A percentile compares a stretch with the other conserved stretches of the same genome.
Evolutionary conservation across 2,888 invertebrate genomes (phyloP).

Genomic region (Eilema griseolum): DNA sequence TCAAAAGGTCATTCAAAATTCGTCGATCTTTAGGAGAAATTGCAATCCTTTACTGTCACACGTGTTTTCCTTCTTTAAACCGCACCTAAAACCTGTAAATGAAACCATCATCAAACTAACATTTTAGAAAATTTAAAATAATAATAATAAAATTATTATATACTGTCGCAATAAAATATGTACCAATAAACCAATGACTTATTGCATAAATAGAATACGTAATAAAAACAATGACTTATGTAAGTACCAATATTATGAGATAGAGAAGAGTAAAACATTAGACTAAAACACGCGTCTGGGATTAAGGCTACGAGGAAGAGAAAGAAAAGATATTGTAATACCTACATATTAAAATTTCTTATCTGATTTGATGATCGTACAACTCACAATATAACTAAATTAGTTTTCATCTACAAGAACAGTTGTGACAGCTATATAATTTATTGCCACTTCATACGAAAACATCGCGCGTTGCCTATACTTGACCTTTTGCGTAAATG

Average conservation of each 20-base stretch:
- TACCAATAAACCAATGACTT: no score
- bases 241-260: no score
- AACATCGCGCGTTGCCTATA: slow-evolving; percentile 5
- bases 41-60: not conserved
- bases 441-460: slow-evolving; percentile 26
- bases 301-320: no score
- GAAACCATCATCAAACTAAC: not conserved
- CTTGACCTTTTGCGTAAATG: not conserved
- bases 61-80: not conserved
- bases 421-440: slow-evolving; percentile 33
- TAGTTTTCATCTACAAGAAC: slow-evolving; percentile 15
- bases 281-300: no score
- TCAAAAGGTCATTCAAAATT: no score
- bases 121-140: not conserved
- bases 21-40: not conserved
- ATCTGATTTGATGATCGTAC: no score
- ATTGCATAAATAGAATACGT: no score
- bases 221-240: no score
- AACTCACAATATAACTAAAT: not conserved
- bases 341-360: no score
- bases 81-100: not conserved
- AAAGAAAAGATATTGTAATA: no score
- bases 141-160: not conserved
- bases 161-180: no score
- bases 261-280: no score